Evolutionary conservation across 2,113 vertebrate species (phyloP).

Genomic region (Oxygymnocypris stewartii): DNA sequence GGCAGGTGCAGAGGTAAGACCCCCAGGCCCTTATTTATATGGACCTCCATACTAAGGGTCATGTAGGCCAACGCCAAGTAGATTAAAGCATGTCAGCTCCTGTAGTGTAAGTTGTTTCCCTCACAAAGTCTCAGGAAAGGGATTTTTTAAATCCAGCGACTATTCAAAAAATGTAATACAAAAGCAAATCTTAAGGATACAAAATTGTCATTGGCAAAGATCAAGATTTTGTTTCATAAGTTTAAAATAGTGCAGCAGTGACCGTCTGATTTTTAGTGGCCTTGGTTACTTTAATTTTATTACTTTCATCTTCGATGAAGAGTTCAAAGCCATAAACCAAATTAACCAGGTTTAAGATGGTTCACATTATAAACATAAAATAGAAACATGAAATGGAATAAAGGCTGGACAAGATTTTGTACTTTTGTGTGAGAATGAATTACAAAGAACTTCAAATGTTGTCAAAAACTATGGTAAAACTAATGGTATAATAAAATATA

Average conservation of each 20-base stretch:
- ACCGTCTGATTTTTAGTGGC: background rate
- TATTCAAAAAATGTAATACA: background rate
- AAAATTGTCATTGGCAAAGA: background rate
- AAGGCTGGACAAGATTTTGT: background rate
- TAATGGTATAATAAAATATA: too few relatives aligned
- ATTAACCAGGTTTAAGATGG: background rate
- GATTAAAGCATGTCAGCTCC: constrained; percentile 11
- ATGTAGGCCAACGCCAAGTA: background rate
- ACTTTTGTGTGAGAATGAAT: background rate
- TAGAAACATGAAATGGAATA: background rate
- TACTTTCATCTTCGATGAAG: background rate
- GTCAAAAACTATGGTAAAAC: background rate
- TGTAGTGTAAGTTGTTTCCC: background rate
- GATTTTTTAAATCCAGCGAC: background rate
- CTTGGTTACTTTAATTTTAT: background rate
- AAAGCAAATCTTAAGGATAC: background rate
- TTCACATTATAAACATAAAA: background rate
- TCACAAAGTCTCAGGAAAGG: background rate
- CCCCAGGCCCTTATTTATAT: background rate
- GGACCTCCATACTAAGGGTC: background rate
- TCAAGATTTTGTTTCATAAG: background rate
- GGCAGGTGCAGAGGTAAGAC: constrained; percentile 72
- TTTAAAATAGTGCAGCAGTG: background rate
- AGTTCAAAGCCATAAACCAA: background rate
- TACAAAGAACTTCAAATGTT: background rate